Evolutionary conservation across 2,888 invertebrate genomes (phyloP), one percentile per base, ranked within the genome.

Genomic region (Hirtodrosophila duncani): DNA sequence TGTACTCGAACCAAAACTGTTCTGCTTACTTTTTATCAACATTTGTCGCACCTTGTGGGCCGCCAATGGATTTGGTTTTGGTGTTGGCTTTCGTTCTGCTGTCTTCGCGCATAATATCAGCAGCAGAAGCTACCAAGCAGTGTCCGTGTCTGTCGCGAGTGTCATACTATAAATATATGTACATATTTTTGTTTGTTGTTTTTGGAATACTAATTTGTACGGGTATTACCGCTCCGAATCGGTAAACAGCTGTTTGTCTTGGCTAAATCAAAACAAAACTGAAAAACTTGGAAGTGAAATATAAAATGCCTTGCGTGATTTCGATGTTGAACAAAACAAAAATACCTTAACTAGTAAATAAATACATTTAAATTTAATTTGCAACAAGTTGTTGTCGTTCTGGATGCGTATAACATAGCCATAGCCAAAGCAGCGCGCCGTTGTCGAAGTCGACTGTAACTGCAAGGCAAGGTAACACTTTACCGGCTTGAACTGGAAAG

Each of bases 401-500:
- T 46, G 38, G 41, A 36, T 45, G 55, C 53, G 48, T n/a, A n/a
- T 52, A 24, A 7, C 6, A 18, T 26, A 21, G 53, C 13, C 46
- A 21, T 8, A 46, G 8, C 14, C 39, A 33, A 20, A n/a, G n/a
- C n/a, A n/a, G n/a, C n/a, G n/a, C 34, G 52, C 34, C 38, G 10
- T 7, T 33, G 4, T 26, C 18, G 26, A 41, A 36, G 53, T 1
- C 16, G 10, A 3, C 43, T 9, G 49, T 43, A 34, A 30, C 50
- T 9, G 51, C 37, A 39, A 49, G 33, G 53, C 56, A 60, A 39
- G 55, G 33, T 55, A 53, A 52, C 44, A 56, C 50, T 43, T 39
- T 55, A 56, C 71, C 42, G 77, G 77, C 61, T 67, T 39, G 33
- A 80, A 72, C 71, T 59, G 58, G 71, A 53, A 61, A 24, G 21